phyloP scores from a whole-genome alignment of 2,888 invertebrate genomes.

The Hymenopus coronatus region DNA sequence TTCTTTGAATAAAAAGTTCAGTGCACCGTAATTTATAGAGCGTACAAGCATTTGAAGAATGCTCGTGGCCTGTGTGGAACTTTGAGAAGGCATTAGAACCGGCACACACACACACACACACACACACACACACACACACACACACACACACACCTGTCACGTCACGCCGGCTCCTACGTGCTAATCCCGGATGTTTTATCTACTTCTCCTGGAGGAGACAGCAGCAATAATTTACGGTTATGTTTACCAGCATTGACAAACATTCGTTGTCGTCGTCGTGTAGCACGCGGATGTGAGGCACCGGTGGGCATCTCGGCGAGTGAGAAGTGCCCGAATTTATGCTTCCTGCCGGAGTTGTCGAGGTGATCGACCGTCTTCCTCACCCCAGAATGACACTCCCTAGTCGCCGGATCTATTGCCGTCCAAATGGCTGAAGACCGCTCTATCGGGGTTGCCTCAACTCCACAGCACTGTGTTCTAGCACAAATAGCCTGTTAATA shows the following conservation, averaged over 20 bases:
- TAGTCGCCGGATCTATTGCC: neutral
- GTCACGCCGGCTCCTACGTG: neutral
- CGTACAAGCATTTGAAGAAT: neutral
- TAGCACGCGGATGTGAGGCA: neutral
- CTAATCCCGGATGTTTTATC: slow-evolving; percentile 9
- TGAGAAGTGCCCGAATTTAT: slow-evolving; percentile 8
- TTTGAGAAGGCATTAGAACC: neutral
- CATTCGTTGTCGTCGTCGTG: neutral
- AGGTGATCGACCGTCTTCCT: neutral
- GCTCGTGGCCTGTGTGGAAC: neutral
- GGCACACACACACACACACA: too few species aligned
- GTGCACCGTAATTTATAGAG: neutral
- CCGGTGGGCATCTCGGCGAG: neutral
- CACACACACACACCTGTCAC: neutral
- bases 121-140: neutral
- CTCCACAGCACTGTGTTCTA: too few species aligned
- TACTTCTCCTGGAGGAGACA: neutral
- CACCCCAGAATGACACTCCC: neutral
- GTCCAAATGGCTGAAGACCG: neutral
- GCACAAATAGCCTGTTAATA: too few species aligned
- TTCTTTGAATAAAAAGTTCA: too few species aligned
- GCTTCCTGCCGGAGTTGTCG: slow-evolving; percentile 3
- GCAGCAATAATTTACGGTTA: slow-evolving; percentile 23
- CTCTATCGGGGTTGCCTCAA: neutral
- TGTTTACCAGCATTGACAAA: slow-evolving; percentile 23